Conservation (phyloP, 2,888 invertebrate species). For the Troides oblongomaculatus region DNA sequence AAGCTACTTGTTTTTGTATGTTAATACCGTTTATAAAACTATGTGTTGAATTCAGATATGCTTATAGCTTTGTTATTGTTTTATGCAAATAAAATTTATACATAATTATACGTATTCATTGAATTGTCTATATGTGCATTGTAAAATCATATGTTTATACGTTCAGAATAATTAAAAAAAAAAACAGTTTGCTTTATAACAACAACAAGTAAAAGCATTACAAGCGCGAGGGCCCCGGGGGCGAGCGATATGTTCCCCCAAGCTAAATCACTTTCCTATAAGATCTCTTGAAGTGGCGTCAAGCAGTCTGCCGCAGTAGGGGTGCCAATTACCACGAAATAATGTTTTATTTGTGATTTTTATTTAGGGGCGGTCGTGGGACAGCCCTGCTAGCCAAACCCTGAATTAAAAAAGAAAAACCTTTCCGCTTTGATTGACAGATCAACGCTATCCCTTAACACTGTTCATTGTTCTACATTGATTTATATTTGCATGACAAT, state of each 20-base stretch:
- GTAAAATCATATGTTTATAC: not conserved
- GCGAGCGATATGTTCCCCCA: slow-evolving; percentile 44
- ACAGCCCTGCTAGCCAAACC: slow-evolving; percentile 75
- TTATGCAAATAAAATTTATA: too few species aligned
- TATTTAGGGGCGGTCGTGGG: slow-evolving; percentile 79
- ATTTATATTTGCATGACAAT: slow-evolving; percentile 47
- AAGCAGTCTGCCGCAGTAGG: slow-evolving; percentile 68
- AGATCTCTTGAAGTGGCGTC: slow-evolving; percentile 74
- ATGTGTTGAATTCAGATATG: too few species aligned
- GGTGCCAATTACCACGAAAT: slow-evolving; percentile 77
- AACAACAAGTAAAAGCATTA: slow-evolving; percentile 55
- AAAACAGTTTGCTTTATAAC: slow-evolving; percentile 34
- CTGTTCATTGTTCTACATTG: slow-evolving; percentile 66
- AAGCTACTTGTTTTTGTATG: too few species aligned
- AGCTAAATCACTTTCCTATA: slow-evolving; percentile 69
- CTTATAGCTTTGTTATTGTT: too few species aligned
- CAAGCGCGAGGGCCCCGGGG: slow-evolving; percentile 58
- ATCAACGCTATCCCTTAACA: slow-evolving; percentile 48
- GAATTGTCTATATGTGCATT: not conserved
- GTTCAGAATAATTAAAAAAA: not conserved
- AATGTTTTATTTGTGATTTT: slow-evolving; percentile 75
- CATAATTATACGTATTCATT: too few species aligned
- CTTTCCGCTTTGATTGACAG: slow-evolving; percentile 70
- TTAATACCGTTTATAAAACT: too few species aligned
- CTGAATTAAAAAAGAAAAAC: slow-evolving; percentile 62